Conservation (phyloP, 2,888 invertebrate species). For the Serrognathus titanus region DNA sequence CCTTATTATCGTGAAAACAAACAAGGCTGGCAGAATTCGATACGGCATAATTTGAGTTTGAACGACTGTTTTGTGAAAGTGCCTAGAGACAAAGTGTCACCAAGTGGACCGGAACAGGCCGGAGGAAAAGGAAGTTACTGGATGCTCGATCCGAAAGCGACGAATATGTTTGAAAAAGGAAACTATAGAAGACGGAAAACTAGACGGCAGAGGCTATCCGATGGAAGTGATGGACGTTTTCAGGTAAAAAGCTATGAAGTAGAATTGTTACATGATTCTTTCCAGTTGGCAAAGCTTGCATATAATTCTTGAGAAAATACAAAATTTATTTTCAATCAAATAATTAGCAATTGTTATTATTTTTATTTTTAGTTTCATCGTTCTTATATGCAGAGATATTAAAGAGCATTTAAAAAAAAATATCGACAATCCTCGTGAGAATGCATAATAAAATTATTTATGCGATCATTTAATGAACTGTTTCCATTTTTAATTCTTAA, state of each 20-base stretch:
- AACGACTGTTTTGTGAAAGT: constrained; percentile 84
- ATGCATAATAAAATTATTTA: no score
- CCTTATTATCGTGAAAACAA: constrained; percentile 81
- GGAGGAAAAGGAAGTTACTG: constrained; percentile 78
- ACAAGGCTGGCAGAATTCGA: constrained; percentile 81
- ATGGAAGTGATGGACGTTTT: constrained; percentile 30
- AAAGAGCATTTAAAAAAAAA: no score
- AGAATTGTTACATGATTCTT: no score
- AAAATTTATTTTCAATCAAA: no score
- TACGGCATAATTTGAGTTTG: constrained; percentile 74
- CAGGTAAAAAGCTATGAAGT: constrained; percentile 20
- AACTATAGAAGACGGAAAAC: constrained; percentile 73
- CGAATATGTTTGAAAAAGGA: constrained; percentile 87
- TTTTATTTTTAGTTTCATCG: no score
- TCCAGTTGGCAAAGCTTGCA: no score
- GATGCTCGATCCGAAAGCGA: constrained; percentile 74
- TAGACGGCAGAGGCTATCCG: constrained; percentile 52
- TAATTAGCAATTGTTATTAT: no score
- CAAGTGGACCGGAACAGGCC: constrained; percentile 46
- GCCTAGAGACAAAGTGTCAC: constrained; percentile 57
- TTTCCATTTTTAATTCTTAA: no score
- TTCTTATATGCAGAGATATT: no score
- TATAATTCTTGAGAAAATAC: no score
- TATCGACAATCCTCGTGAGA: no score
- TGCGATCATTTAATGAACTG: no score